Evolutionary conservation across 1,140 invertebrate genomes (phyloP), one percentile per base, ranked within the genome.

Genomic region (Ooceraea biroi): DNA sequence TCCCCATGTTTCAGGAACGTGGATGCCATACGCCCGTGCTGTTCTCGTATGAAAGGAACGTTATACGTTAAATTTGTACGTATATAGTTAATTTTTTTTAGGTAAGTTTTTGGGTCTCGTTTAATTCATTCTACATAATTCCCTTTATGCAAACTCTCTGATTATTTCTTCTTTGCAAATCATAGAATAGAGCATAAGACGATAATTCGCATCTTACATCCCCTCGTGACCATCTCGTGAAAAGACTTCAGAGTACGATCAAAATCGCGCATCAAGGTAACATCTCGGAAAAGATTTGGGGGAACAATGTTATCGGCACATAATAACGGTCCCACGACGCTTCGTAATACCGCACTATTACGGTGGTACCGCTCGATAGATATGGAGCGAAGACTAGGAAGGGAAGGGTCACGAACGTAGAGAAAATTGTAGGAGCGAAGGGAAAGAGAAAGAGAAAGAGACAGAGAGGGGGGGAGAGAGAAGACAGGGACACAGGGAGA

Each of bases 241-340:
- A 55, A 55, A n/a, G 8, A 4, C 19, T 10, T 44, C n/a, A 19
- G 25, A n/a, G 22, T 55, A 46, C 30, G 12, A 80, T 80, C 7
- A 11, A 78, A 57, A 44, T 57, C n/a, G 30, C 30, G 36, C 69
- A 58, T 71, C 41, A 17, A 36, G 25, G 17, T 10, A n/a, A 22
- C 57, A 77, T 69, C 50, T 36, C 36, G 12, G 17, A 46, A 69
- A 57, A 65, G 36, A 82, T 55, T 82, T 36, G 30, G n/a, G 7
- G 10, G 14, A 60, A 30, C 41, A 85, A 82, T 73, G 68, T 85
- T 82, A 85, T 73, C 61, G n/a, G 41, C 19, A 57, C 36, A 60
- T 44, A 82, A 66, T 85, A 73, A 72, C 17, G 19, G 19, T 69
- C 41, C 46, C 25, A 41, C 11, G 17, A 48, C 46, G 57, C 30